Percentiles rank a stretch among this genome's conserved stretches.
Evolutionary conservation across 1,140 invertebrate species (phyloP).

Genomic region (Hydropsyche tenuis): DNA sequence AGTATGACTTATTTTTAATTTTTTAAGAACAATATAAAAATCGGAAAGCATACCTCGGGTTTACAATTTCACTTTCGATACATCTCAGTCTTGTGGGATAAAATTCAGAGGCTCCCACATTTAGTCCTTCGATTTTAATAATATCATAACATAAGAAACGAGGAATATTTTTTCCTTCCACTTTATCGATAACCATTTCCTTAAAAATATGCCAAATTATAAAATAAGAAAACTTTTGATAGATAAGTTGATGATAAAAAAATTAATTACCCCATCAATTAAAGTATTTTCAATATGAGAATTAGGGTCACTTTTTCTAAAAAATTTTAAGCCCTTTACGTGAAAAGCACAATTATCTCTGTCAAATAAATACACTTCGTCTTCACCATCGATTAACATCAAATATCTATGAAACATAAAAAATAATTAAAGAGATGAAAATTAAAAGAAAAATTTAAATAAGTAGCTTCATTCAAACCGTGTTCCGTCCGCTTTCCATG

Average conservation of each 20-base stretch:
- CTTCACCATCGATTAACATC: slow-evolving; percentile 89
- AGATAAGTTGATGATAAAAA: slow-evolving; percentile 30
- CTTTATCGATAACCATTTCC: slow-evolving; percentile 95
- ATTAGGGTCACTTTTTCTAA: slow-evolving; percentile 73
- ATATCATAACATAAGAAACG: slow-evolving; percentile 97
- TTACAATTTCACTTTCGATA: slow-evolving; percentile 76
- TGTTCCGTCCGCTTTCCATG: slow-evolving; percentile 99
- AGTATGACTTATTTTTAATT: too few relatives aligned
- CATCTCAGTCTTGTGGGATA: slow-evolving; percentile 77
- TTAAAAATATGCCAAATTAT: slow-evolving; percentile 53
- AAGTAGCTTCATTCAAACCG: slow-evolving; percentile 62
- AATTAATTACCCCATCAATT: slow-evolving; percentile 81
- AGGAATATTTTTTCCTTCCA: slow-evolving; percentile 75
- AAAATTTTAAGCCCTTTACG: slow-evolving; percentile 82
- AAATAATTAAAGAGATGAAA: background rate
- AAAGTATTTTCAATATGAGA: slow-evolving; percentile 83
- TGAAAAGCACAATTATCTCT: slow-evolving; percentile 94
- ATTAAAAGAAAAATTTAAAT: background rate
- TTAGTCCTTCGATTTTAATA: slow-evolving; percentile 79
- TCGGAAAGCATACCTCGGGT: slow-evolving; percentile 53
- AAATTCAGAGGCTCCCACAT: slow-evolving; percentile 79
- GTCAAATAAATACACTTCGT: slow-evolving; percentile 93
- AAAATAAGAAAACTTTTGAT: background rate
- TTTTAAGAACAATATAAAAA: slow-evolving; percentile 7
- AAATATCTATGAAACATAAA: slow-evolving; percentile 76